Percentiles rank a stretch among this genome's conserved stretches.
Evolutionary conservation across 2,888 invertebrate genomes (phyloP).

Genomic region (Drosophila kuntzei): DNA sequence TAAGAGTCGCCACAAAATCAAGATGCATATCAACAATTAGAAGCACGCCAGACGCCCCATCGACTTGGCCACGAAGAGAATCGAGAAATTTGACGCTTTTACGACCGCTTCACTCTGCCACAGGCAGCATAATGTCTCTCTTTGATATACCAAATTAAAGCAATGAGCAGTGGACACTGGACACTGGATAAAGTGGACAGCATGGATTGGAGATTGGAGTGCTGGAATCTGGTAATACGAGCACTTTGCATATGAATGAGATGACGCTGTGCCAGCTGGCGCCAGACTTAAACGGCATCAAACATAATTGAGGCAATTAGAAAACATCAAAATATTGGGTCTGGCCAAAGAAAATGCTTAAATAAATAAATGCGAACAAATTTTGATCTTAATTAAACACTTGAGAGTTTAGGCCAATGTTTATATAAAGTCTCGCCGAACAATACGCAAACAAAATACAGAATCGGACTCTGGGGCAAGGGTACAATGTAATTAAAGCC

Average conservation of each 20-base stretch:
- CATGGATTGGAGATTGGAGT: conserved; percentile 15
- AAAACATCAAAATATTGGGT: conserved; percentile 79
- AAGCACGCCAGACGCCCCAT: conserved; percentile 54
- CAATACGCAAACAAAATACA: conserved; percentile 27
- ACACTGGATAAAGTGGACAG: conserved; percentile 1
- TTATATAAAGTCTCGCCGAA: conserved; percentile 62
- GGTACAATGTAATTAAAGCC: conserved; percentile 62
- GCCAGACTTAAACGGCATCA: conserved; percentile 41
- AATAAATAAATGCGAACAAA: conserved; percentile 71
- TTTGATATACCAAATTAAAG: conserved; percentile 82
- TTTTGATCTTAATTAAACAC: conserved; percentile 78
- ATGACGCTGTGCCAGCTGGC: conserved; percentile 57
- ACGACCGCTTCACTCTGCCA: conserved; percentile 54
- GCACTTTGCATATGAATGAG: conserved; percentile 77
- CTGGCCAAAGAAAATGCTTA: conserved; percentile 63
- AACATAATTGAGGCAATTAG: conserved; percentile 80
- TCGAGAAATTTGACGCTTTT: conserved; percentile 83
- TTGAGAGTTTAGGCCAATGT: conserved; percentile 68
- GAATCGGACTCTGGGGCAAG: conserved; percentile 19
- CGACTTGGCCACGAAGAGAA: conserved; percentile 38
- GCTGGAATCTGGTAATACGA: conserved; percentile 43
- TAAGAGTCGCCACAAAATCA: conserved; percentile 65
- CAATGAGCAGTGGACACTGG: conserved; percentile 49
- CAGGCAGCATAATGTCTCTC: conserved; percentile 74
- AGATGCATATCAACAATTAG: conserved; percentile 72